These are phyloP conservation scores for Pocota personata DNA, from an alignment of 2,888 invertebrate genomes.

Conservation along the genomic window DNA sequence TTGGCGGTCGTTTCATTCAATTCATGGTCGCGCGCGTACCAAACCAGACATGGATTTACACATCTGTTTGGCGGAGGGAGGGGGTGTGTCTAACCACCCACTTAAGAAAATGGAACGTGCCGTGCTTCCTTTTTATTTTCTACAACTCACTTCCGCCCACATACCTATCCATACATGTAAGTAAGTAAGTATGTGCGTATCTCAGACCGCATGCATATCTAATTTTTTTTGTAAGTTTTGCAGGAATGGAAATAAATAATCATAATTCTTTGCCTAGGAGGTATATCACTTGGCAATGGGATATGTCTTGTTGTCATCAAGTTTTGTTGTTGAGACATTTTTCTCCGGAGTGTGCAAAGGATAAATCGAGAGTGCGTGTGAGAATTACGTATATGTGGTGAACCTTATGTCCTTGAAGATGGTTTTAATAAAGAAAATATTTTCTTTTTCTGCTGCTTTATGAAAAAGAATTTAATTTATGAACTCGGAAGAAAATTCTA, in stretches of 20 bases:
- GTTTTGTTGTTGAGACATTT: not conserved
- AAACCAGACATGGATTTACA: slow-evolving; percentile 49
- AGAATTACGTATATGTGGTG: not conserved
- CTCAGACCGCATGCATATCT: not conserved
- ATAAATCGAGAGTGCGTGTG: not conserved
- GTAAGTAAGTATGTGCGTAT: no score
- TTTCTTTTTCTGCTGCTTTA: not conserved
- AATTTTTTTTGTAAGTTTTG: slow-evolving; percentile 1
- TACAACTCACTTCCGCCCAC: not conserved
- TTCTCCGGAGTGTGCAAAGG: not conserved
- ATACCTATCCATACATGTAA: not conserved
- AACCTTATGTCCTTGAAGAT: not conserved
- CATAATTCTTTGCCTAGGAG: slow-evolving; percentile 1
- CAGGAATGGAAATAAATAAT: not conserved
- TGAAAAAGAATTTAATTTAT: no score
- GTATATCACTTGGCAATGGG: not conserved
- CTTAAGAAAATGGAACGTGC: slow-evolving; percentile 47
- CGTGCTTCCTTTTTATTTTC: not conserved
- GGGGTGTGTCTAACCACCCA: slow-evolving; percentile 22
- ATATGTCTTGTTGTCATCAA: slow-evolving; percentile 12
- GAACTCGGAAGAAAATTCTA: no score
- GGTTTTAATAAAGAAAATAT: not conserved
- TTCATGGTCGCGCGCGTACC: slow-evolving; percentile 50
- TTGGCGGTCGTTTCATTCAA: slow-evolving; percentile 54
- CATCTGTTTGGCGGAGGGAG: not conserved